Evolutionary conservation across 2,113 vertebrate species (phyloP).

Genomic region (Reinhardtius hippoglossoides): DNA sequence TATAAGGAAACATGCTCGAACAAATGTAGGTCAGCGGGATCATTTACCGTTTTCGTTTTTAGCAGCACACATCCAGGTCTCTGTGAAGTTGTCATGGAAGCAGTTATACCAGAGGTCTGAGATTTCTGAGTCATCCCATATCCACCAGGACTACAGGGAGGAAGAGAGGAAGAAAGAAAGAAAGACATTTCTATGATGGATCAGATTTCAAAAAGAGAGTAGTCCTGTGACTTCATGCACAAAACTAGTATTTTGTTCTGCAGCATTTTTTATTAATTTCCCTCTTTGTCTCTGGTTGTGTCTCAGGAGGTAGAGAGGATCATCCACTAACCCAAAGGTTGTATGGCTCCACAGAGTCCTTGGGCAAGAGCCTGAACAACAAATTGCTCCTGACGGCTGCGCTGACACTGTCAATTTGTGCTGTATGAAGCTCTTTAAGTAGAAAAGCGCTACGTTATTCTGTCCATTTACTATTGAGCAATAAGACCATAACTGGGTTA

Average conservation of each 20-base stretch:
- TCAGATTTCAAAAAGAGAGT: not conserved
- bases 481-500: not conserved
- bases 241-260: slow-evolving; percentile 11
- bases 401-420: too few relatives aligned
- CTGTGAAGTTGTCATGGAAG: slow-evolving; percentile 74
- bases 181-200: not conserved
- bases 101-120: slow-evolving; percentile 90
- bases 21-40: not conserved
- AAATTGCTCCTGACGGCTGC: too few relatives aligned
- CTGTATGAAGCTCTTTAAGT: too few relatives aligned
- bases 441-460: too few relatives aligned
- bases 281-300: too few relatives aligned
- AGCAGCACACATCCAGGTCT: slow-evolving; percentile 82
- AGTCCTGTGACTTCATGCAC: too few relatives aligned
- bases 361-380: too few relatives aligned
- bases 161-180: not conserved
- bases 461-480: not conserved
- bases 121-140: slow-evolving; percentile 82
- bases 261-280: not conserved
- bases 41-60: slow-evolving; percentile 83
- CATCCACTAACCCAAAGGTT: too few relatives aligned
- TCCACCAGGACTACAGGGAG: slow-evolving; percentile 87
- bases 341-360: too few relatives aligned
- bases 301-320: too few relatives aligned
- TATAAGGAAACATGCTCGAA: not conserved